Percentiles rank a stretch among this genome's conserved stretches.
These are phyloP conservation scores for Dromas ardeola DNA, from an alignment of 2,113 vertebrate species.

Conservation along the genomic window DNA sequence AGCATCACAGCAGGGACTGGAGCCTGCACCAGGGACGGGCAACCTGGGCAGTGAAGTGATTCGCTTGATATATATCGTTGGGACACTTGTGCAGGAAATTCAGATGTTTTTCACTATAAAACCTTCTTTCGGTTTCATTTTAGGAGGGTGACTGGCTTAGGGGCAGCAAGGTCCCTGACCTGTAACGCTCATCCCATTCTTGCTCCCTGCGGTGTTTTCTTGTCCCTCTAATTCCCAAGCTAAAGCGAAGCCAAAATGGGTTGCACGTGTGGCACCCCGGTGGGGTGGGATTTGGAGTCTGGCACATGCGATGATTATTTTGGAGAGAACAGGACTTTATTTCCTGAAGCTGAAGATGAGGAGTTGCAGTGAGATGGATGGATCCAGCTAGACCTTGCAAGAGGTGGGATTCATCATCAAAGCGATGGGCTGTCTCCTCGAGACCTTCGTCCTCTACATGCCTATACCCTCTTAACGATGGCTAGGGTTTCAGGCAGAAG, in stretches of 20 bases:
- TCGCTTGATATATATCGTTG: rapidly evolving
- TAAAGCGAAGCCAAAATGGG: rapidly evolving
- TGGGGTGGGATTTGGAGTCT: not conserved
- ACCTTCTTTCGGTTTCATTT: not conserved
- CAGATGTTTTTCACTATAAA: not conserved
- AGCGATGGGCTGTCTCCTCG: rapidly evolving
- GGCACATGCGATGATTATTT: rapidly evolving
- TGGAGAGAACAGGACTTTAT: not conserved
- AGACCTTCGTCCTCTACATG: not conserved
- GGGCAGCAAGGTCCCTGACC: not conserved
- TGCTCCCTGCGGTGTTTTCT: rapidly evolving
- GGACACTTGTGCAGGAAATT: not conserved
- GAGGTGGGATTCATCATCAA: not conserved
- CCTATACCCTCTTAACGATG: not conserved
- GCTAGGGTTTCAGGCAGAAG: not conserved
- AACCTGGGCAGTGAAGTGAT: rapidly evolving
- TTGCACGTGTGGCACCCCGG: rapidly evolving
- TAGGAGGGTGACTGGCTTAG: not conserved
- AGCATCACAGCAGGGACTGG: not conserved
- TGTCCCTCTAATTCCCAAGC: not conserved
- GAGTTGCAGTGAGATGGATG: not conserved
- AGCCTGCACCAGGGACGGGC: rapidly evolving
- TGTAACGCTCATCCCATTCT: rapidly evolving
- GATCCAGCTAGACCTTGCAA: not conserved
- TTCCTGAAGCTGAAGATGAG: not conserved